Evolutionary conservation across 2,888 invertebrate genomes (phyloP), one percentile per base, ranked within the genome.

Genomic region (Teleiodes luculella): DNA sequence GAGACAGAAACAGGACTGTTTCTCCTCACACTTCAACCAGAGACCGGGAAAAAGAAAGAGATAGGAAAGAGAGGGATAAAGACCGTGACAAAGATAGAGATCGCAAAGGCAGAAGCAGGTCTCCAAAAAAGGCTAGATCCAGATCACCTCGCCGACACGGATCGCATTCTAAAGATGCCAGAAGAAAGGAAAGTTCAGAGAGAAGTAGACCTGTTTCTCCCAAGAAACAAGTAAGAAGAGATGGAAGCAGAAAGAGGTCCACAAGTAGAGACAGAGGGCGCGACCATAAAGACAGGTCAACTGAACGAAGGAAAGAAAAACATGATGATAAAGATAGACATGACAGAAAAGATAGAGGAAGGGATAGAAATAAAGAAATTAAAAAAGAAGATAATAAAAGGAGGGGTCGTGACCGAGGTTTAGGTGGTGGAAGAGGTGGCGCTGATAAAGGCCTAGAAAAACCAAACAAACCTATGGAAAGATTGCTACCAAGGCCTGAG

Each of bases 271-370:
- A 85, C 63, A 89, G 85, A 78, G 91, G 84, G 53, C 88, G 77
- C 65, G 92, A 77, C 64, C 84, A 83, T 59, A 91, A 86, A 71
- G 90, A 87, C 66, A 86, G 76, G 67, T 91, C 78, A 57, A 73
- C 83, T 67, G 91, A 90, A 64, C 78, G 83, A 60, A 79, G 90
- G 55, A 91, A 91, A 70, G 85, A 90, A 56, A 90, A 91, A 70
- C 84, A 90, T 65, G 91, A 91, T 57, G 91, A 91, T 46, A 90
- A 91, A 70, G 92, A 92, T 63, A 82, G 91, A 68, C 87, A 93
- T 60, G 94, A 94, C 55, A 87, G 94, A 48, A 93, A 93, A 61
- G 95, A 95, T 61, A 88, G 95, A 59, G 94, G 94, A 52, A 92
- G 95, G 53, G 91, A 90, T 83, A 83, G 92, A 58, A 91, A 89